These are phyloP conservation scores for Muricea muricata DNA, from an alignment of 92 coral and sea anemone genomes.

Conservation along the genomic window DNA sequence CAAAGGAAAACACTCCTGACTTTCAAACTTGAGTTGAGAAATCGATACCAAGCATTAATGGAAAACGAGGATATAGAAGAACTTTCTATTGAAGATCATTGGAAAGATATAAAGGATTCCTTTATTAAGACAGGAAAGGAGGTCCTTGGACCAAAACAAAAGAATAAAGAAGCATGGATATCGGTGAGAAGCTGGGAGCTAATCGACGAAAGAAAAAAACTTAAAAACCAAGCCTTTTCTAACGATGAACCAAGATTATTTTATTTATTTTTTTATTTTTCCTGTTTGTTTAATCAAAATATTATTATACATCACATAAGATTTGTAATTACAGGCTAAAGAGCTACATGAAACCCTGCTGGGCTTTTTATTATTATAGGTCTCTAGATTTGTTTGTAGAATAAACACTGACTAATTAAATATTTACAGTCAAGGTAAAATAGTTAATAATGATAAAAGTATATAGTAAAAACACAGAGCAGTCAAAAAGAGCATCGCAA, in stretches of 20 bases:
- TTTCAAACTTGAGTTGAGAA: no score
- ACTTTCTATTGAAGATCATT: constrained; percentile 7
- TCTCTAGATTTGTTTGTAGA: no score
- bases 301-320: no score
- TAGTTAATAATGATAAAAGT: constrained; percentile 35
- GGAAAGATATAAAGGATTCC: constrained; percentile 32
- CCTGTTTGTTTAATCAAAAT: no score
- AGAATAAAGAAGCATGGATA: not conserved
- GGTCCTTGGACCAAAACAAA: constrained; percentile 26
- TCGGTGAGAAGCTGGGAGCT: not conserved
- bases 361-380: no score
- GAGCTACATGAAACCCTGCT: no score
- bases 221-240: not conserved
- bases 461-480: constrained; percentile 49
- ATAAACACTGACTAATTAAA: no score
- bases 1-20: no score
- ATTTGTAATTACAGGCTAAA: no score
- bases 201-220: not conserved
- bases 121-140: constrained; percentile 37
- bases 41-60: not conserved
- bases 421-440: no score
- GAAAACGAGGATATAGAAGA: not conserved
- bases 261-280: no score
- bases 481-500: constrained; percentile 48
- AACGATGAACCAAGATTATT: constrained; percentile 26